Evolutionary conservation across 2,113 vertebrate species (phyloP), one percentile per base, ranked within the genome.

Genomic region (Potamarius usumacintae): DNA sequence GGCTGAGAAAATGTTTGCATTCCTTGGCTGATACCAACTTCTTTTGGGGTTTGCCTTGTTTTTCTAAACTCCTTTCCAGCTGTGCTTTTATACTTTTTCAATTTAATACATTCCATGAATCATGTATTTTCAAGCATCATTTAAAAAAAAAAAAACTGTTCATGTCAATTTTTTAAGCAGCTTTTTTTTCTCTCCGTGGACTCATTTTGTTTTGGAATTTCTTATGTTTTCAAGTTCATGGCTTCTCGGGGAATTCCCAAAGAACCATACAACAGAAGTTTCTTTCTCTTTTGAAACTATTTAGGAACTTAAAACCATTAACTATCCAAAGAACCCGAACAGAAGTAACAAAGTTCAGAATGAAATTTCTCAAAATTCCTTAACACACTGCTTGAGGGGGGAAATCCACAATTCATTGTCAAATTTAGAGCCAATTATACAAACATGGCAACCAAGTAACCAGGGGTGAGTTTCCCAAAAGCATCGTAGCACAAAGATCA

Each of bases 1-100:
- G 82, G 82, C 62, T 84, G 50, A 84, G 83, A 85, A 85, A 85
- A 85, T 85, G 84, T 85, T 74, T 85, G 71, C 69, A 85, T 85
- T 76, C 84, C 57, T 85, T 85, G 84, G 84, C 71, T 48, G 69
- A 85, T 76, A 58, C 55, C 84, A 76, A 60, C 84, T 69, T 20
- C 82, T 84, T 84, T 53, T 84, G 82, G 82, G 82, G 82, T 83
- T 83, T 83, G 60, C 25, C 62, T 83, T 53, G 82, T 84, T 84
- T 84, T 84, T 69, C 48, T 69, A 84, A 67, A 84, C 50, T 84
- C 62, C 42, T n/a, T 55, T 69, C 82, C 82, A 84, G 82, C 82
- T 84, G 65, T 30, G 50, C 63, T 84, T 84, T 83, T 83, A 83
- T 67, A 83, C 67, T 83, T 83, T 83, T 62, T 48, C 48, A 67